Conservation (phyloP, 2,113 vertebrate genomes). For the Mesocricetus auratus region DNA sequence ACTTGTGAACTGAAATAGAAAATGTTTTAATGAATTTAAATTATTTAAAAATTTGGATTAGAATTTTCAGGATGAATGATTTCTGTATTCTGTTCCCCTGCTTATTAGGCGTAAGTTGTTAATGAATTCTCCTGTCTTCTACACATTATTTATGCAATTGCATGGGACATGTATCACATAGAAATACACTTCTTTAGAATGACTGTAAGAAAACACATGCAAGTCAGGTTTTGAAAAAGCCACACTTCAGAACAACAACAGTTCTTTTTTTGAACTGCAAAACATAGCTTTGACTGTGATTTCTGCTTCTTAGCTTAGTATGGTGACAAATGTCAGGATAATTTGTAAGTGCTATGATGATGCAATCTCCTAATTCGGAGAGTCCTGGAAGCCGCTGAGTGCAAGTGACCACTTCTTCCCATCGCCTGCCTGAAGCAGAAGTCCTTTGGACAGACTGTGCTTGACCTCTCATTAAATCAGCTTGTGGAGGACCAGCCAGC, state of each 20-base stretch:
- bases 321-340: slow-evolving; percentile 52
- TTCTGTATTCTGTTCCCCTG: neutral
- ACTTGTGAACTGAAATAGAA: slow-evolving; percentile 80
- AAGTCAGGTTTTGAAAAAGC: slow-evolving; percentile 21
- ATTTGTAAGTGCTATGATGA: slow-evolving; percentile 55
- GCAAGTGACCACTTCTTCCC: slow-evolving; percentile 85
- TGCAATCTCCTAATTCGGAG: slow-evolving; percentile 56
- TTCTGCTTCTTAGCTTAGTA: slow-evolving; percentile 57
- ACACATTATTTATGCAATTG: slow-evolving; percentile 45
- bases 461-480: slow-evolving; percentile 94
- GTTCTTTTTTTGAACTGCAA: slow-evolving; percentile 42
- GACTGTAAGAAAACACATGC: slow-evolving; percentile 45
- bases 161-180: neutral
- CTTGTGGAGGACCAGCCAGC: slow-evolving; percentile 88
- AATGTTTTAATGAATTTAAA: slow-evolving; percentile 78
- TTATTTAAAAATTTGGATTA: slow-evolving; percentile 73
- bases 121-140: slow-evolving; percentile 21
- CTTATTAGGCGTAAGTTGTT: slow-evolving; percentile 56
- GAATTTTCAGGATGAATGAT: slow-evolving; percentile 74
- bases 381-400: slow-evolving; percentile 62
- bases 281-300: neutral
- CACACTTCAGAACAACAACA: slow-evolving; percentile 37
- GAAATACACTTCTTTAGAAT: slow-evolving; percentile 34
- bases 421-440: slow-evolving; percentile 88
- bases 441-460: slow-evolving; percentile 89